phyloP scores from a whole-genome alignment of 1,140 invertebrate genomes.

The Papilio polytes region DNA sequence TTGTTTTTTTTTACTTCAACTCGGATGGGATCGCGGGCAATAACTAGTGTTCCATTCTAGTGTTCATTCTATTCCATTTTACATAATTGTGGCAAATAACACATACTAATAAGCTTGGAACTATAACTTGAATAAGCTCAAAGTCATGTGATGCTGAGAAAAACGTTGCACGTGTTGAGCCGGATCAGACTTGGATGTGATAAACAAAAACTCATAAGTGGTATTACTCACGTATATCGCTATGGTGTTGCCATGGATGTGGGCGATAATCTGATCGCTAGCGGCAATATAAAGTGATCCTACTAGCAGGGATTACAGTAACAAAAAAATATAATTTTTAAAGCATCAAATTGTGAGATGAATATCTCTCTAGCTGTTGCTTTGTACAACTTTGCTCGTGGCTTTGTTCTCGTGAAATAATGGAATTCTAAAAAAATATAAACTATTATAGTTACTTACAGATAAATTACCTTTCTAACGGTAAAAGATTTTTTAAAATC shows the following conservation, averaged over 20 bases:
- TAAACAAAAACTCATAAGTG: conserved; percentile 23
- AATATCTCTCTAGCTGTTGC: no score
- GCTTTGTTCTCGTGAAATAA: no score
- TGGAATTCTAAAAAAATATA: no score
- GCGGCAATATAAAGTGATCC: background rate
- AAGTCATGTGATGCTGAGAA: conserved; percentile 27
- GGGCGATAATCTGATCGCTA: background rate
- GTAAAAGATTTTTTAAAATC: no score
- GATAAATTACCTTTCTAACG: no score
- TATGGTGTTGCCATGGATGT: background rate
- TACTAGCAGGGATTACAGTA: background rate
- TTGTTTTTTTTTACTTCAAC: no score
- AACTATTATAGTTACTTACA: no score
- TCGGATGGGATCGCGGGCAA: no score
- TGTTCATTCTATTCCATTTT: background rate
- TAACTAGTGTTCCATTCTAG: background rate
- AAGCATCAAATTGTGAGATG: no score
- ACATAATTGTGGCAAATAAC: background rate
- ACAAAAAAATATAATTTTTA: background rate
- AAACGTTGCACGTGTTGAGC: conserved; percentile 31
- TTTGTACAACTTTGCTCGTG: no score
- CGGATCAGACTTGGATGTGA: conserved; percentile 15
- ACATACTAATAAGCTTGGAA: background rate
- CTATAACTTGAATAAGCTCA: conserved; percentile 11
- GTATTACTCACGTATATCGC: conserved; percentile 3